Evolutionary conservation across 2,888 invertebrate genomes (phyloP), one percentile per base, ranked within the genome.

Genomic region (Xanthorhoe designata): DNA sequence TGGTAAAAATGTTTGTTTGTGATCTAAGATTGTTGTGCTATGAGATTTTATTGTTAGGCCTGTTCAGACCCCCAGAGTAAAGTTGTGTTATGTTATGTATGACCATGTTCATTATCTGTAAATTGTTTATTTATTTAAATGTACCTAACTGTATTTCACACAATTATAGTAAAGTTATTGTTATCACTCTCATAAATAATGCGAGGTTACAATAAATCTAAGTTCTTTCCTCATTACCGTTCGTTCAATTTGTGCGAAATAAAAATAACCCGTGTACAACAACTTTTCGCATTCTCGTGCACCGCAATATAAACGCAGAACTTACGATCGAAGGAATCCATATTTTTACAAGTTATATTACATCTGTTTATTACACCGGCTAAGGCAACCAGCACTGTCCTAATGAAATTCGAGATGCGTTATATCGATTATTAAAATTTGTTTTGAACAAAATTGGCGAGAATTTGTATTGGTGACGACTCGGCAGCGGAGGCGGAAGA

Each of bases 401-500:
- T 79, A 84, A 85, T 84, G 84, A 82, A 87, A 86, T 80, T 74
- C 76, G 84, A 88, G 83, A 83, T 74, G 78, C 75, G 74, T 76
- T 76, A 68, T 75, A 73, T 75, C 78, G 77, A 81, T 86, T 85
- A 85, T 86, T 83, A 84, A 82, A 85, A 83, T 82, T 79, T 81
- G 76, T 81, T 68, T 83, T 66, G 72, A 74, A 74, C 73, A 75
- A 83, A 83, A 84, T 85, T 86, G 79, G 82, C 79, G 83, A 83
- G 87, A 88, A 87, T 86, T 85, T 80, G 81, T 84, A 81, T 79
- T 78, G 80, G 77, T 78, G 78, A 74, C 81, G 78, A 84, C 81
- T 84, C 83, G 84, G 87, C 80, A 87, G 87, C 86, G 88, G 87
- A 88, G 89, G 88, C 91, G 91, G 87, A 88, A 87, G 90, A 89